Conservation (phyloP, 2,113 vertebrate species). For the Prunella himalayana region DNA sequence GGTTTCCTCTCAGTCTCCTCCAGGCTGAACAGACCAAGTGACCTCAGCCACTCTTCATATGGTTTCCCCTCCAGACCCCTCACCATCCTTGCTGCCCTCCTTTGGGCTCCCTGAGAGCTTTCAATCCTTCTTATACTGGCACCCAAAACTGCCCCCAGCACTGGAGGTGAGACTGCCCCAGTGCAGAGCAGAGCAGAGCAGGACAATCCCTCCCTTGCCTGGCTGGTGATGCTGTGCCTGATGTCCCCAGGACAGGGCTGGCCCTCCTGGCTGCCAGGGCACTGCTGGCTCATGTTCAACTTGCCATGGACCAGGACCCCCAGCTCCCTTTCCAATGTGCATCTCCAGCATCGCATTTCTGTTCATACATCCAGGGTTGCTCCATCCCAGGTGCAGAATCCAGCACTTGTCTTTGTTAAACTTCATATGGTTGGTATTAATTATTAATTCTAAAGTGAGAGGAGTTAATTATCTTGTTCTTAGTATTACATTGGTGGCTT, state of each 20-base stretch:
- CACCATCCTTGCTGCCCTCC: not conserved
- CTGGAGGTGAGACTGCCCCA: not conserved
- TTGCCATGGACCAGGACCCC: rapidly evolving
- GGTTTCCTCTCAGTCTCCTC: not conserved
- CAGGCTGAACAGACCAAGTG: not conserved
- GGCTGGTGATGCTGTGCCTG: rapidly evolving
- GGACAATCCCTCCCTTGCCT: not conserved
- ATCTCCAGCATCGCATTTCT: not conserved
- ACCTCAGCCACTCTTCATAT: not conserved
- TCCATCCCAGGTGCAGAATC: not conserved
- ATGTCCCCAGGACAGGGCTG: rapidly evolving
- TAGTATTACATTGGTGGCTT: not conserved
- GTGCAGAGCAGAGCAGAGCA: not conserved
- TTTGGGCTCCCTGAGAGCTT: not conserved
- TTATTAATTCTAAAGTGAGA: not conserved
- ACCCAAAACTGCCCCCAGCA: not conserved
- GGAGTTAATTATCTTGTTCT: not conserved
- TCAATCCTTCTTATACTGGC: not conserved
- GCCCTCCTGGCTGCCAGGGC: not conserved
- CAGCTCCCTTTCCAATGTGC: not conserved
- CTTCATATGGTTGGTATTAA: not conserved
- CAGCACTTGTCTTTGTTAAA: not conserved
- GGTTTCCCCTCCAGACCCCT: not conserved
- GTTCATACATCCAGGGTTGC: rapidly evolving
- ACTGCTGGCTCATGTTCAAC: rapidly evolving